Evolutionary conservation across 64 coral and sea anemone genomes (phyloP).

Genomic region (Orbicella faveolata): DNA sequence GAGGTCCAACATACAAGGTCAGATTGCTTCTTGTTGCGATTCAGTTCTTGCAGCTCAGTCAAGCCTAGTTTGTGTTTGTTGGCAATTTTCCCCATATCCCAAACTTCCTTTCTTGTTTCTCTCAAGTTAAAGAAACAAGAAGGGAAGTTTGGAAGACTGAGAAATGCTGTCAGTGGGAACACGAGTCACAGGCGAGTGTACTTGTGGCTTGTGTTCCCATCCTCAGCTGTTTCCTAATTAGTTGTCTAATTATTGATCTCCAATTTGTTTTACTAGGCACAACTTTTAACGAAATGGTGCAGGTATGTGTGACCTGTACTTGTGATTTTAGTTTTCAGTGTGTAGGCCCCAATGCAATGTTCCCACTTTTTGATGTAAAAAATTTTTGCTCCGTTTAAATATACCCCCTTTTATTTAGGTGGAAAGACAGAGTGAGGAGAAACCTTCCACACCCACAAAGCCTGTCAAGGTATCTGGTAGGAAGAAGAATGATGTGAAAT

Average conservation of each 20-base stretch:
- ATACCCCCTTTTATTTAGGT: not conserved
- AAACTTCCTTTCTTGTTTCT: no score
- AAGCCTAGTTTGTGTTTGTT: no score
- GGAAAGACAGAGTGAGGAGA: conserved; percentile 14
- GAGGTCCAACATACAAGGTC: not conserved
- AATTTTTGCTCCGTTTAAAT: no score
- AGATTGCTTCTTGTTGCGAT: not conserved
- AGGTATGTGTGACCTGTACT: not conserved
- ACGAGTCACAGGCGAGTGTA: no score
- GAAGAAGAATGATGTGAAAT: conserved; percentile 37
- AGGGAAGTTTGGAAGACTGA: no score
- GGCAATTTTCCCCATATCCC: no score
- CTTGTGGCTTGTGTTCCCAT: not conserved
- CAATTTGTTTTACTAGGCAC: not conserved
- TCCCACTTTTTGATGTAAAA: no score
- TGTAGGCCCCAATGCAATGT: no score
- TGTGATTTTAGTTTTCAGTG: no score
- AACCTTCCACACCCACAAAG: conserved; percentile 29
- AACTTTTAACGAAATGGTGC: not conserved
- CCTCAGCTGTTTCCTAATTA: not conserved
- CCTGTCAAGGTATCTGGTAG: conserved; percentile 10
- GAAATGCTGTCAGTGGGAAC: no score
- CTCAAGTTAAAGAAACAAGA: no score
- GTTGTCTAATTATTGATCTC: not conserved
- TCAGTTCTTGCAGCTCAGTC: no score